A percentile compares a stretch with the other conserved stretches of the same genome.
Conservation (phyloP, 2,113 vertebrate genomes). For the Petrocephalus microphthalmus region DNA sequence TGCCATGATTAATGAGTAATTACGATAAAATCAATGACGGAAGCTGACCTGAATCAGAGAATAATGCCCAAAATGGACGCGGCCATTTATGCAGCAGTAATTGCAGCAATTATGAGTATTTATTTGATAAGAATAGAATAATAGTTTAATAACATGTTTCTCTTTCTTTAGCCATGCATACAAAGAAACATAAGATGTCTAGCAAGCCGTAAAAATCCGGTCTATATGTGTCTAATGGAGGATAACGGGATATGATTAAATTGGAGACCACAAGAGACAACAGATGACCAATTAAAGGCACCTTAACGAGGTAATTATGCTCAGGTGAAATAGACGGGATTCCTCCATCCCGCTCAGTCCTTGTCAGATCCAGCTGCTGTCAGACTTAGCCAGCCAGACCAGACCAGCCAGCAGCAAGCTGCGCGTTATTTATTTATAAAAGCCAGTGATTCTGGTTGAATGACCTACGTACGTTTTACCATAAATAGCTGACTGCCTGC, state of each 20-base stretch:
- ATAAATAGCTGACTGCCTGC: not conserved
- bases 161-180: not conserved
- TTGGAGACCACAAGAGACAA: not conserved
- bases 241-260: not conserved
- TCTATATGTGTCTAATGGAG: not conserved
- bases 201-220: not conserved
- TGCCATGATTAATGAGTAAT: not conserved
- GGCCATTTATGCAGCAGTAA: not conserved
- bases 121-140: not conserved
- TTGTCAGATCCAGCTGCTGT: not conserved
- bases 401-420: not conserved
- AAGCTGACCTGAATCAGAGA: not conserved
- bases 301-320: not conserved
- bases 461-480: not conserved
- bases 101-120: not conserved
- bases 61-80: not conserved
- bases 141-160: not conserved
- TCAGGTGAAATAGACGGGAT: not conserved
- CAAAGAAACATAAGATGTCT: not conserved
- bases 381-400: not conserved
- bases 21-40: not conserved
- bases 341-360: not conserved
- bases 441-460: not conserved
- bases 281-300: conserved; percentile 1
- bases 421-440: not conserved